Evolutionary conservation across 2,888 invertebrate species (phyloP), one percentile per base, ranked within the genome.

Genomic region (Apamea sordens): DNA sequence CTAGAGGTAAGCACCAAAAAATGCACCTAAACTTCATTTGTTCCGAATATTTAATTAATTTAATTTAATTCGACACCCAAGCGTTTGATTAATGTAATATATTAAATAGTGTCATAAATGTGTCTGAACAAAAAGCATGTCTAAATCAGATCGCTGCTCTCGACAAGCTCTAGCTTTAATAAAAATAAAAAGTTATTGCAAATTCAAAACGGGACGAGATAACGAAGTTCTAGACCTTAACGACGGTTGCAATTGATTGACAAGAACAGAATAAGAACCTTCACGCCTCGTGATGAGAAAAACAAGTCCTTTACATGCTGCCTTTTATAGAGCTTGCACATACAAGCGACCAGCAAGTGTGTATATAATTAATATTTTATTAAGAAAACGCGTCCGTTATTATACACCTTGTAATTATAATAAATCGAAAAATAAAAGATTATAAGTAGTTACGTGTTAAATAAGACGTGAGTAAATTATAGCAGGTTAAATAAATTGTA

Each of bases 241-340:
- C 88, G 88, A 91, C 86, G 83, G 80, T 88, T 86, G 85, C 88
- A 85, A 90, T 90, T 92, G 92, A 93, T 92, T 92, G 92, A 93
- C 91, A 93, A 91, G 92, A 90, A 90, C 90, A 86, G 90, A 91
- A 91, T 90, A 90, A 91, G 89, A 91, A 86, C 87, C 88, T 91
- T 92, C 90, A 91, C 91, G 90, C 89, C 90, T 90, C 77, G 83
- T 83, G 86, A 88, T 90, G 88, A 84, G 86, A 91, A 91, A 90
- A 90, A 91, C 90, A 85, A 88, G 90, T 87, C 73, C 83, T 79
- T 72, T 86, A 84, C 84, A 87, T 85, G 72, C 77, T 67, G 74
- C 89, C 89, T 88, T 89, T 83, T 86, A 86, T 85, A 89, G 87
- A 85, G 69, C 47, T 77, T 79, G 81, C 74, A 73, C 71, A 76